phyloP scores from a whole-genome alignment of 1,140 invertebrate species.

The Thaumetopoea pityocampa region DNA sequence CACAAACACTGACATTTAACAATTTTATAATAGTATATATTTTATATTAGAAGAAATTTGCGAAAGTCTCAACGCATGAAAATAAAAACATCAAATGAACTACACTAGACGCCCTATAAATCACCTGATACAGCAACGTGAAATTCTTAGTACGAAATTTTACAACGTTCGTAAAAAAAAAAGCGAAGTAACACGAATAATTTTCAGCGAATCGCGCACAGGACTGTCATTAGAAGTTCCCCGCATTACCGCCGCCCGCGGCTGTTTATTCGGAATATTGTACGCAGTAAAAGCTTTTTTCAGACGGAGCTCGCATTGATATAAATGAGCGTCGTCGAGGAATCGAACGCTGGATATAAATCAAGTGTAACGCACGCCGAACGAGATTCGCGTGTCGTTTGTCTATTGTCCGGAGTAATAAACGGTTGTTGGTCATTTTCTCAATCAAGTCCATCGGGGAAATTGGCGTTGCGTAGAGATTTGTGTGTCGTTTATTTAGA shows the following conservation, averaged over 20 bases:
- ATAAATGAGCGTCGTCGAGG: slow-evolving; percentile 50
- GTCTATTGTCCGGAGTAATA: slow-evolving; percentile 32
- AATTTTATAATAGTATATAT: too few relatives aligned
- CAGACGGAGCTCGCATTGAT: slow-evolving; percentile 46
- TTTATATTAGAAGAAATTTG: too few relatives aligned
- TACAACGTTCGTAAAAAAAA: too few relatives aligned
- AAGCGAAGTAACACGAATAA: too few relatives aligned
- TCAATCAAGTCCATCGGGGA: slow-evolving; percentile 11
- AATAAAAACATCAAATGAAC: too few relatives aligned
- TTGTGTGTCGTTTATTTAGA: neutral
- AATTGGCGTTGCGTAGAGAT: too few relatives aligned
- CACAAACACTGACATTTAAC: too few relatives aligned
- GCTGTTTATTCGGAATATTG: slow-evolving; percentile 38
- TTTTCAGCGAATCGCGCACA: slow-evolving; percentile 1
- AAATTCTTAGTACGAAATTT: too few relatives aligned
- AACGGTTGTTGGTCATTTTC: slow-evolving; percentile 40
- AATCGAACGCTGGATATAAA: slow-evolving; percentile 47
- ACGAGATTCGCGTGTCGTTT: slow-evolving; percentile 29
- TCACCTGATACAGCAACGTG: too few relatives aligned
- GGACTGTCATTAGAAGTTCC: slow-evolving; percentile 8
- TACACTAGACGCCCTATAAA: too few relatives aligned
- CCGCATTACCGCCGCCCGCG: slow-evolving; percentile 25
- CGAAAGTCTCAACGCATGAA: too few relatives aligned
- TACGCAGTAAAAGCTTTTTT: slow-evolving; percentile 59
- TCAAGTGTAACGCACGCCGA: slow-evolving; percentile 35